A percentile compares a stretch with the other conserved stretches of the same genome.
Evolutionary conservation across 64 coral and sea anemone species (phyloP).

Genomic region (Montipora cactus): DNA sequence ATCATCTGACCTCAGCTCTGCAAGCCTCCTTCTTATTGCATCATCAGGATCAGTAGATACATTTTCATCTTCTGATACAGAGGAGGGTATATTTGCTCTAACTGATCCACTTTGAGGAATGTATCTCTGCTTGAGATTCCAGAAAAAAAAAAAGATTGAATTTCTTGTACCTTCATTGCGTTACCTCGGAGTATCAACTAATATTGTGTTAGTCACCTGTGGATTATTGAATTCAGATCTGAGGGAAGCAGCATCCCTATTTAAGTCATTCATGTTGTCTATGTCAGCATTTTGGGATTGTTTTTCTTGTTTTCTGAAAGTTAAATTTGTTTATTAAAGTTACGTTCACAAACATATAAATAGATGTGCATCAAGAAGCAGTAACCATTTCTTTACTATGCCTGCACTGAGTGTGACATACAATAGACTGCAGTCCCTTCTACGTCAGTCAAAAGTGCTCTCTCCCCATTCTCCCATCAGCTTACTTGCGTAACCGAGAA

Average conservation of each 20-base stretch:
- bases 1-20: conserved; percentile 60
- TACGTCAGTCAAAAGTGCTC: too few species aligned
- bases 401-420: too few species aligned
- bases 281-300: background rate
- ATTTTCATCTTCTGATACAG: background rate
- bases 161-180: too few species aligned
- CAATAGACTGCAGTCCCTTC: too few species aligned
- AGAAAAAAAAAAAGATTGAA: background rate
- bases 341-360: too few species aligned
- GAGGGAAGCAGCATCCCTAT: conserved; percentile 10
- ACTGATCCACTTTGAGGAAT: background rate
- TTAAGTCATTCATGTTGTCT: conserved; percentile 42
- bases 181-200: too few species aligned
- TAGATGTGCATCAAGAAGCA: too few species aligned
- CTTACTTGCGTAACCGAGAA: too few species aligned
- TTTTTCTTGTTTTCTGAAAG: background rate
- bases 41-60: conserved; percentile 69
- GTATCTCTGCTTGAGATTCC: background rate
- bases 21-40: conserved; percentile 55
- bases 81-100: conserved; percentile 20
- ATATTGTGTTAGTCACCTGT: background rate
- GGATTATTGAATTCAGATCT: background rate
- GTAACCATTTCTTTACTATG: too few species aligned
- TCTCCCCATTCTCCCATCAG: too few species aligned
- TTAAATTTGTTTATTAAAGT: background rate